Base-by-base conservation (phyloP, 2,113 vertebrate species). In the Ageneiosus marmoratus region DNA sequence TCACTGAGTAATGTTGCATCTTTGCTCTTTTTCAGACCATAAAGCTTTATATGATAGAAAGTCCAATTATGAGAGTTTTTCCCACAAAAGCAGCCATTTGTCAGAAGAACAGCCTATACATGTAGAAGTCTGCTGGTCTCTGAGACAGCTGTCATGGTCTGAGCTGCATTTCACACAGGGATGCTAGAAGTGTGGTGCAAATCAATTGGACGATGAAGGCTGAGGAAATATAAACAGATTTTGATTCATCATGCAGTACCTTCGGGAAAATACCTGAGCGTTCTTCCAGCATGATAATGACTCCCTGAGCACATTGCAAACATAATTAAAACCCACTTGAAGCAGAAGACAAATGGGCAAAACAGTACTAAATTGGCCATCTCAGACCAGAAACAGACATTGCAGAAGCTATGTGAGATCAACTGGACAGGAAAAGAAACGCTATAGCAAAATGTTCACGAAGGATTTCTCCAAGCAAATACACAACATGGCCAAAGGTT, bases 201-300 rank as follows among this genome's bases (percentile, higher is more conserved):
- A 48, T 56, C 53, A 56, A 41, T 24, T 9, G 6, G 51, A 41
- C 22, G 55, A 56, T 77, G 53, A 60, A 60, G 16, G 76, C 34
- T 58, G 55, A n/a, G 53, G 53, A 77, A 56, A 56, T 16, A 10
- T 16, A 60, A 77, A 77, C 76, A 77, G 74, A 77, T 58, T 76
- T 77, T 56, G 32, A 56, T 37, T 56, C 34, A 58, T 77, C 32
- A 13, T 56, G 76, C 22, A 16, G 55, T 77, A 27, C 48, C 46
- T 1, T 51, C 51, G 72, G 48, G 72, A 74, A 51, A 74, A 74
- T 74, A 74, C 29, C 76, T 10, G 76, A 56, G 74, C n/a, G 5
- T 60, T 58, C 37, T 41, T 58, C 13, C 34, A 77, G 76, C 76
- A 77, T 56, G 53, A 37, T 77, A 58, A 77, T 77, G 37, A 41